phyloP scores from a whole-genome alignment of 1,140 invertebrate genomes.

The Drosophila orena region DNA sequence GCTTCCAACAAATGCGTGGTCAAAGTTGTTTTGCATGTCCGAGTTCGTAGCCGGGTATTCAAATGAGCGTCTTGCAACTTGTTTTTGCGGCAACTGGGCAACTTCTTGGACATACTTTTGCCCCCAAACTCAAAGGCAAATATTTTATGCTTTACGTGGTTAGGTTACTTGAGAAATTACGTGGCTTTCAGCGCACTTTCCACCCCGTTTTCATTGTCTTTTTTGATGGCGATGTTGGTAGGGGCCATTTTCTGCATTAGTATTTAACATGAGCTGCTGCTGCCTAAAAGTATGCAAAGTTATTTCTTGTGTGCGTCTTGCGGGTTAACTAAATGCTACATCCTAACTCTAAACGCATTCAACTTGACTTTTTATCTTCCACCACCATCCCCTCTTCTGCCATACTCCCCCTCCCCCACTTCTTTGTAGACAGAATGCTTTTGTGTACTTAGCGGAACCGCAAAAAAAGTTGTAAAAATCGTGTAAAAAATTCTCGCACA shows the following conservation, averaged over 20 bases:
- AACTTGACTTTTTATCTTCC: slow-evolving; percentile 75
- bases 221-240: slow-evolving; percentile 43
- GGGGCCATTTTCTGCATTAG: slow-evolving; percentile 44
- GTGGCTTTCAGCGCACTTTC: slow-evolving; percentile 48
- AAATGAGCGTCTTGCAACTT: slow-evolving; percentile 74
- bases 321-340: slow-evolving; percentile 51
- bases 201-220: slow-evolving; percentile 28
- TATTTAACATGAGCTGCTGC: slow-evolving; percentile 69
- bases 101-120: slow-evolving; percentile 81
- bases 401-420: background rate
- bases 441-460: slow-evolving; percentile 68
- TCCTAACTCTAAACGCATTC: slow-evolving; percentile 62
- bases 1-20: slow-evolving; percentile 75
- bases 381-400: background rate
- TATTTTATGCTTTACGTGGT: slow-evolving; percentile 83
- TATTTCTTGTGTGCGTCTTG: slow-evolving; percentile 67
- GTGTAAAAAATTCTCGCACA: slow-evolving; percentile 79
- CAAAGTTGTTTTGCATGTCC: slow-evolving; percentile 71
- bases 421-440: slow-evolving; percentile 50
- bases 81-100: slow-evolving; percentile 63
- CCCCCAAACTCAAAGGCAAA: slow-evolving; percentile 55
- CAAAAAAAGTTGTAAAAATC: slow-evolving; percentile 80
- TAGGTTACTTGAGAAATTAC: slow-evolving; percentile 82
- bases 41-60: slow-evolving; percentile 59
- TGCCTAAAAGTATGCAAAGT: slow-evolving; percentile 80